Evolutionary conservation across 2,113 vertebrate genomes (phyloP), one percentile per base, ranked within the genome.

Genomic region (Bostrychus sinensis): DNA sequence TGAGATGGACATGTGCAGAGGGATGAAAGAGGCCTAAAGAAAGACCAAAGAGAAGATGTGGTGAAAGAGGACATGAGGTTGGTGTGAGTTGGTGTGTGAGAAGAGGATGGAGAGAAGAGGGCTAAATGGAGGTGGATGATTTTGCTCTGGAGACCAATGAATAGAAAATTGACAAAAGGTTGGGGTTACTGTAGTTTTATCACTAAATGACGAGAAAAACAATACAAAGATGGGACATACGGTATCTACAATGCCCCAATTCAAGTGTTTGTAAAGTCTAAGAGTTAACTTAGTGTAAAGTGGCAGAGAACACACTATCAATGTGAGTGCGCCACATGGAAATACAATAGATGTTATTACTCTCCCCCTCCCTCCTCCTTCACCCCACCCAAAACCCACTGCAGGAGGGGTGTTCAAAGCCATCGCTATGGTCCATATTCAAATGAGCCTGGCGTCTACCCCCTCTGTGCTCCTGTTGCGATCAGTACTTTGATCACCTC

Each of bases 401-500:
- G 69, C 58, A 42, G 77, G 85, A 84, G 75, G 70, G 76, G 80
- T 76, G 83, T 92, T 91, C 89, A 91, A 91, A 91, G 88, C 80
- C 61, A 62, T 78, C 64, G 71, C 36, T 87, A 78, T 75, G 23
- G 62, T 85, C 76, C 62, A 38, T 84, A 86, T 88, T 90, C 56
- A 87, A 86, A 91, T 88, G 77, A 88, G 86, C 72, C 0, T 79
- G 30, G 78, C 20, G 58, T 71, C 68, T 77, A 75, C 59, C 65
- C 61, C 30, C 62, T 9, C 48, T 25, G 70, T 56, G 59, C 78
- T 86, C 84, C 84, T 72, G 61, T 67, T 76, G 73, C 22, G 80
- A 88, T 88, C 84, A 78, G 55, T 76, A 78, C 88, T 92, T 93
- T 87, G 76, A 90, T 82, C 89, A 84, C 86, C 79, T 91, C 83